These are phyloP conservation scores for Xanthorhoe designata DNA, from an alignment of 2,888 invertebrate genomes.

Conservation along the genomic window DNA sequence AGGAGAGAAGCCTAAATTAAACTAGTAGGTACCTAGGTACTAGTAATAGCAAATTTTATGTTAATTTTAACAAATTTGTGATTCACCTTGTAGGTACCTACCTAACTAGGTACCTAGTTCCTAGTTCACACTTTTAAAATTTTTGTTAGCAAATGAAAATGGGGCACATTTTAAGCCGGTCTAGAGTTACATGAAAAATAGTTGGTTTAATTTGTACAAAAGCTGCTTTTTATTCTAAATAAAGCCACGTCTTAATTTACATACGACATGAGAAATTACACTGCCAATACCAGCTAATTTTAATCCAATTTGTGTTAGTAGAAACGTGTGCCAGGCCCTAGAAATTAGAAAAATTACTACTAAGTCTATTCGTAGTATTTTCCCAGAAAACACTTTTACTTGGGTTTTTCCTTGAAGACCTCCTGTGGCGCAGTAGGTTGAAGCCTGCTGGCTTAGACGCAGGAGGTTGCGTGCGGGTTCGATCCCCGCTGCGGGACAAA, in stretches of 20 bases:
- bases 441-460: no score
- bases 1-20: no score
- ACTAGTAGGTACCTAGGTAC: no score
- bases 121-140: no score
- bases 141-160: no score
- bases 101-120: not conserved
- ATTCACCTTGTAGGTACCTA: constrained; percentile 1
- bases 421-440: not conserved
- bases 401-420: not conserved
- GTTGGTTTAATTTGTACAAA: no score
- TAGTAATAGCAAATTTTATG: no score
- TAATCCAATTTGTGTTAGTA: constrained; percentile 39
- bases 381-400: constrained; percentile 1
- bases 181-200: no score
- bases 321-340: constrained; percentile 14
- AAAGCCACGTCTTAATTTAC: constrained; percentile 42
- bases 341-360: constrained; percentile 11
- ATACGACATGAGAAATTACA: constrained; percentile 55
- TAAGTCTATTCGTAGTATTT: not conserved
- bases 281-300: constrained; percentile 42
- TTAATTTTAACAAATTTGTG: no score
- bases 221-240: constrained; percentile 10
- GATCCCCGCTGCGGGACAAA: no score
- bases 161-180: no score
- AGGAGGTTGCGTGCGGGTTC: no score